Evolutionary conservation across 2,888 invertebrate species (phyloP).

Genomic region (Mongoloraphidia duomilia): DNA sequence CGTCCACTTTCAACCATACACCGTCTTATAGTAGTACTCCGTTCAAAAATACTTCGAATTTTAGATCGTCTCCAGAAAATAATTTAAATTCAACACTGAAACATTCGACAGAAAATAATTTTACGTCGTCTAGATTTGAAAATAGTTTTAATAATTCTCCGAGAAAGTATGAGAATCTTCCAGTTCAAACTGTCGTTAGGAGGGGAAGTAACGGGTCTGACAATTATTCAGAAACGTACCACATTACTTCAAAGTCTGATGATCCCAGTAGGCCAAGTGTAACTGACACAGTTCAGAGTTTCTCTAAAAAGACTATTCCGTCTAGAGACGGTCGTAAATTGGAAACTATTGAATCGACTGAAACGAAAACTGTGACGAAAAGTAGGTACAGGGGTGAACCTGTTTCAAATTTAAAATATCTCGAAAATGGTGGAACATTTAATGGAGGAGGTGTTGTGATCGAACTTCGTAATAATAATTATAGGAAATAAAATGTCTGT

Average conservation of each 20-base stretch:
- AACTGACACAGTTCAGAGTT: slow-evolving; percentile 55
- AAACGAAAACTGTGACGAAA: slow-evolving; percentile 54
- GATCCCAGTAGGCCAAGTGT: slow-evolving; percentile 52
- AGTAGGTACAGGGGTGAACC: slow-evolving; percentile 41
- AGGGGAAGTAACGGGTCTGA: slow-evolving; percentile 53
- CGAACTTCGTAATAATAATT: slow-evolving; percentile 38
- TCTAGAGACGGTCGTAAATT: slow-evolving; percentile 45
- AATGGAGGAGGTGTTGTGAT: slow-evolving; percentile 41
- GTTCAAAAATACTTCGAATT: slow-evolving; percentile 21
- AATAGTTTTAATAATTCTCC: neutral
- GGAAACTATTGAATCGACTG: slow-evolving; percentile 55
- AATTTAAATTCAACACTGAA: neutral
- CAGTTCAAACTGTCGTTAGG: slow-evolving; percentile 30
- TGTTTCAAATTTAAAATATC: slow-evolving; percentile 34
- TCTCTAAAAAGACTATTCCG: slow-evolving; percentile 53
- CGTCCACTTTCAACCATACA: slow-evolving; percentile 18
- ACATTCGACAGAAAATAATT: too few species aligned
- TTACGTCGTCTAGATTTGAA: neutral
- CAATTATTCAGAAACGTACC: slow-evolving; percentile 56
- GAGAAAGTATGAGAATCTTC: slow-evolving; percentile 1
- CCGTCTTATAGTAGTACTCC: slow-evolving; percentile 24
- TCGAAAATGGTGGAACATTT: slow-evolving; percentile 34
- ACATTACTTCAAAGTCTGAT: slow-evolving; percentile 50
- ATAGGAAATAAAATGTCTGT: slow-evolving; percentile 18
- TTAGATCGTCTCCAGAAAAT: neutral